Evolutionary conservation across 2,113 vertebrate genomes (phyloP).

Genomic region (Hydrolagus affinis): DNA sequence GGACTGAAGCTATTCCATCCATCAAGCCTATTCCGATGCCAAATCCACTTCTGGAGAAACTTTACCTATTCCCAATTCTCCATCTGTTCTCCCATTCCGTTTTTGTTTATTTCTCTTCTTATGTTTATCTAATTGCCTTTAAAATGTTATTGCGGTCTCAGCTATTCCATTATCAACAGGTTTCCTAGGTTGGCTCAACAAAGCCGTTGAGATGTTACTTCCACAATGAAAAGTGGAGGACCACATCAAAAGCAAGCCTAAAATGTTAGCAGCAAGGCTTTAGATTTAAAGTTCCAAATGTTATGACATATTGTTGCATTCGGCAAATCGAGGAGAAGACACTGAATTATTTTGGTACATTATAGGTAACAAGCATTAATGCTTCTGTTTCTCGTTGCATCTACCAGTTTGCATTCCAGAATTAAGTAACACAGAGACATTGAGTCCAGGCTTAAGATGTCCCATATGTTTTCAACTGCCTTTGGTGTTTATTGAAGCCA

Average conservation of each 20-base stretch:
- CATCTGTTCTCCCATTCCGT: too few relatives aligned
- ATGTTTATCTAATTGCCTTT: too few relatives aligned
- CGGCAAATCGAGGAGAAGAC: too few relatives aligned
- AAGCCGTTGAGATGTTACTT: not conserved
- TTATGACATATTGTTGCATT: not conserved
- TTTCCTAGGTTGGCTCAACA: not conserved
- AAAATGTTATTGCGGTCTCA: too few relatives aligned
- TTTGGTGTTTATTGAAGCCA: not conserved
- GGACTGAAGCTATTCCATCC: too few relatives aligned
- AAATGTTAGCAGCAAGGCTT: not conserved
- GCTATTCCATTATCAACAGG: too few relatives aligned
- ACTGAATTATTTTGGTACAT: not conserved
- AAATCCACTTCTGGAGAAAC: too few relatives aligned
- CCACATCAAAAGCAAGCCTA: not conserved
- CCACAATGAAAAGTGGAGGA: not conserved
- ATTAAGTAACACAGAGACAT: conserved; percentile 8
- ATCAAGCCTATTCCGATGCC: too few relatives aligned
- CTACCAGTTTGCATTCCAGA: not conserved
- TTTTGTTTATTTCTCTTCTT: too few relatives aligned
- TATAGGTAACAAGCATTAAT: not conserved
- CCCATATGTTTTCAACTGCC: not conserved
- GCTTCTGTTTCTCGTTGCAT: not conserved
- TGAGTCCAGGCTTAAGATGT: conserved; percentile 4
- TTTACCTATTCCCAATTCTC: too few relatives aligned
- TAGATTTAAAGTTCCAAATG: not conserved